phyloP scores from a whole-genome alignment of 2,113 vertebrate genomes.

The Calyptommatus sinebrachiatus region DNA sequence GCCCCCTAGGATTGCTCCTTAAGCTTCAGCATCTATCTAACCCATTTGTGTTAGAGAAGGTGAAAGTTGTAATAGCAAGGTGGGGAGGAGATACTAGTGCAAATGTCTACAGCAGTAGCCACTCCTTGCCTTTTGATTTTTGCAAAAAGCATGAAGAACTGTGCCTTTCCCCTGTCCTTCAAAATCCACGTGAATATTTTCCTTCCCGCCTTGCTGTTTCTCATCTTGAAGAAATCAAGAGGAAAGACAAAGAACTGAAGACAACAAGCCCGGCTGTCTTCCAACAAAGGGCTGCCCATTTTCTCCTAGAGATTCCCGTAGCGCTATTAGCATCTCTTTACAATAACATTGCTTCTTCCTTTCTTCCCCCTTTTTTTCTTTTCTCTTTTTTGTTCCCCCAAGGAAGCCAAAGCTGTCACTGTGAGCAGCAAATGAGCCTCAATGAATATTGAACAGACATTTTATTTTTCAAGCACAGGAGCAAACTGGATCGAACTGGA shows the following conservation, averaged over 20 bases:
- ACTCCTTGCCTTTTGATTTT: background rate
- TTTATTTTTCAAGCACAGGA: slow-evolving; percentile 16
- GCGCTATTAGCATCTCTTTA: slow-evolving; percentile 55
- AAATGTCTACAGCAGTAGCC: background rate
- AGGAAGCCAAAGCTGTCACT: slow-evolving; percentile 55
- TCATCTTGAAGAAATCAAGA: slow-evolving; percentile 32
- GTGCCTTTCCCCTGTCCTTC: slow-evolving; percentile 56
- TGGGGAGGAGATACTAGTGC: background rate
- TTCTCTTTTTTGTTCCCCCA: slow-evolving; percentile 53
- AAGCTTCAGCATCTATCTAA: background rate
- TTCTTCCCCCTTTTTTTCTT: slow-evolving; percentile 46
- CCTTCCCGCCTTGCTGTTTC: background rate
- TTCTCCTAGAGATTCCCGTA: slow-evolving; percentile 52
- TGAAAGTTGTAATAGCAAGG: too few relatives aligned
- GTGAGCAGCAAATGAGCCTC: slow-evolving; percentile 30
- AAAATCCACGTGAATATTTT: slow-evolving; percentile 41
- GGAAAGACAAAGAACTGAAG: slow-evolving; percentile 39
- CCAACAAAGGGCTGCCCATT: slow-evolving; percentile 37
- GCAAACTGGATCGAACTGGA: slow-evolving; percentile 22
- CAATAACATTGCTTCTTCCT: slow-evolving; percentile 47
- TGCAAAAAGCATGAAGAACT: background rate
- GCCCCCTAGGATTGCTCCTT: too few relatives aligned
- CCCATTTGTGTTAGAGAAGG: background rate
- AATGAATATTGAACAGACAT: slow-evolving; percentile 50
- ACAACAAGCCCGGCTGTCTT: slow-evolving; percentile 7